Conservation (phyloP, 2,888 invertebrate genomes). For the Lasioglossum pauxillum region DNA sequence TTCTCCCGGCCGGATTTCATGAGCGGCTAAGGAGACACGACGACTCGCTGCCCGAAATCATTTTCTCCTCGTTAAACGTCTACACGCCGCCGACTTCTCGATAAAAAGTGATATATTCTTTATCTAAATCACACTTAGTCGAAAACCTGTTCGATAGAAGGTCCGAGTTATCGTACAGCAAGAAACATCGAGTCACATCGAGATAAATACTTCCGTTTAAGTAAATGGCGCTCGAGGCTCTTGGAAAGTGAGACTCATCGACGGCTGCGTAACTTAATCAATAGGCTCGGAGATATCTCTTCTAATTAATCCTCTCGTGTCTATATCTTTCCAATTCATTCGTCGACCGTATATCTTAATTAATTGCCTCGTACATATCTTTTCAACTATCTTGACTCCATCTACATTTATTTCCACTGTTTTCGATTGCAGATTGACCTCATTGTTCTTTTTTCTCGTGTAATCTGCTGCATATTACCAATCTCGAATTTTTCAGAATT, state of each 20-base stretch:
- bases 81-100: not conserved
- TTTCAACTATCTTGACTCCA: not conserved
- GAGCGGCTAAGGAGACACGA: slow-evolving; percentile 17
- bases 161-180: not conserved
- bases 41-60: not conserved
- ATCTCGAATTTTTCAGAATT: not conserved
- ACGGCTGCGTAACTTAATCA: not conserved
- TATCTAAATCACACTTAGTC: not conserved
- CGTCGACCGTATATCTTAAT: not conserved
- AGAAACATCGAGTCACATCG: not conserved
- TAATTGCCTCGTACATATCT: not conserved
- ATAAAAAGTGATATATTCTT: not conserved
- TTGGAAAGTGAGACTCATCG: not conserved
- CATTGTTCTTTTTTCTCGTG: not conserved
- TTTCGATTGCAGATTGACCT: not conserved
- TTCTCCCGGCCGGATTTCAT: slow-evolving; percentile 30
- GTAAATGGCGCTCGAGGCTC: not conserved
- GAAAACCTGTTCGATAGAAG: not conserved
- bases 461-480: not conserved
- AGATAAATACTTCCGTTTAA: not conserved
- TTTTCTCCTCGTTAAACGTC: slow-evolving; percentile 18
- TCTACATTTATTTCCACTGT: not conserved
- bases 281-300: not conserved
- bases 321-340: not conserved
- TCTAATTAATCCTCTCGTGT: not conserved